These are phyloP conservation scores for Acropora tenuis DNA, from an alignment of 64 coral and sea anemone species.

Conservation along the genomic window DNA sequence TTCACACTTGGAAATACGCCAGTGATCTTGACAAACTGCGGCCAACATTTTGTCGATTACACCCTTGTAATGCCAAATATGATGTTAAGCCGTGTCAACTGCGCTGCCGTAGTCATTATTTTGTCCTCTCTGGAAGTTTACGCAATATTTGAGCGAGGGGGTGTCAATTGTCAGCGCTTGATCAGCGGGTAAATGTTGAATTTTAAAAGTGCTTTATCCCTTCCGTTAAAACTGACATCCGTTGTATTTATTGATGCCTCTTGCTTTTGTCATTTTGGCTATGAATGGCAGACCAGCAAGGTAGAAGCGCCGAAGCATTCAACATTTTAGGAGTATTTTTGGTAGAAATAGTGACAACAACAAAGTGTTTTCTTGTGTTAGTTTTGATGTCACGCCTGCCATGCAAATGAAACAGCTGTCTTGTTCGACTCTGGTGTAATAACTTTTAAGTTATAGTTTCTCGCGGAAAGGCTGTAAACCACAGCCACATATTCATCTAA, in stretches of 20 bases:
- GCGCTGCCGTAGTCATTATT: too few relatives aligned
- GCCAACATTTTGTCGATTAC: background rate
- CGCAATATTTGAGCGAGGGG: conserved; percentile 18
- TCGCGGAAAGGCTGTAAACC: too few relatives aligned
- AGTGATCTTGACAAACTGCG: background rate
- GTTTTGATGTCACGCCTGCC: background rate
- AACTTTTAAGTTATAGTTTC: background rate
- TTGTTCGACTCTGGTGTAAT: background rate
- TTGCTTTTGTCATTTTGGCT: background rate
- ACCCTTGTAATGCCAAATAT: background rate
- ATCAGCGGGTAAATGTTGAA: background rate
- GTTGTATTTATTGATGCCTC: background rate
- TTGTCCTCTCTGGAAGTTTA: background rate
- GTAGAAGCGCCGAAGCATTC: conserved; percentile 6
- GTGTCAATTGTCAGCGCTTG: background rate
- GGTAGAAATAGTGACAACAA: background rate
- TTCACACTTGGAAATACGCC: background rate
- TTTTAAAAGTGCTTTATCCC: background rate
- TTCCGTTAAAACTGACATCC: background rate
- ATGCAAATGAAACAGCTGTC: conserved; percentile 2
- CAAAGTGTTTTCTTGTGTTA: background rate
- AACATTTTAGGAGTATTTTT: conserved; percentile 22
- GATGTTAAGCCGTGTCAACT: background rate
- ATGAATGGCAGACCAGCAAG: background rate
- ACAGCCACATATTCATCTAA: too few relatives aligned